These are phyloP conservation scores for Zapus hudsonius DNA, from an alignment of 2,113 vertebrate genomes.

Conservation along the genomic window DNA sequence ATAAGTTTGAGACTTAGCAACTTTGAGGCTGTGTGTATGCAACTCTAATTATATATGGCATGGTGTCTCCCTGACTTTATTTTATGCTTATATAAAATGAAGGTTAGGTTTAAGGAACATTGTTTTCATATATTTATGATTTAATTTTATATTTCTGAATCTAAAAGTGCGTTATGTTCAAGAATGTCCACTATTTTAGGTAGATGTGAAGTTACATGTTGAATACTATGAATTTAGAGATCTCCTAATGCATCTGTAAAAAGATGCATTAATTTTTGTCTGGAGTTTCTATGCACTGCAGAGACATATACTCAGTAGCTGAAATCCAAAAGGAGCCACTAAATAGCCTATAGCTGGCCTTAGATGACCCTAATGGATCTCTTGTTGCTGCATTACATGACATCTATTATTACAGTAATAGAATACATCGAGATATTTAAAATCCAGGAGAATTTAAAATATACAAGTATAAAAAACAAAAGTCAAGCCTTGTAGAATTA, in stretches of 20 bases:
- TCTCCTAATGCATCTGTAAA: not conserved
- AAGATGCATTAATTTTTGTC: conserved; percentile 23
- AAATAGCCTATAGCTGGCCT: not conserved
- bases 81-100: conserved; percentile 22
- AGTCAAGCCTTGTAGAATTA: not conserved
- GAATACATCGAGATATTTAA: not conserved
- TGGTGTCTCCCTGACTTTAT: not conserved
- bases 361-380: not conserved
- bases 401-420: not conserved
- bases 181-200: conserved; percentile 12
- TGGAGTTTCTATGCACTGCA: not conserved
- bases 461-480: conserved; percentile 10
- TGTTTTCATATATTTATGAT: conserved; percentile 39
- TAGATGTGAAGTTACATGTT: conserved; percentile 11
- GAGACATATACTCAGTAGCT: conserved; percentile 43
- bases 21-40: not conserved
- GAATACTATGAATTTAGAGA: conserved; percentile 44
- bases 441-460: conserved; percentile 35
- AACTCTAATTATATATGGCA: not conserved
- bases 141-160: conserved; percentile 8
- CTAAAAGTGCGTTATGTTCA: conserved; percentile 10
- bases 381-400: not conserved
- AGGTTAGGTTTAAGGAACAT: not conserved
- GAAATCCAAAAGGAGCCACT: not conserved
- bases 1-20: not conserved